A percentile compares a stretch with the other conserved stretches of the same genome.
These are phyloP conservation scores for Imbricaverruca yamaguchii DNA, from an alignment of 2,888 invertebrate species.

Conservation along the genomic window DNA sequence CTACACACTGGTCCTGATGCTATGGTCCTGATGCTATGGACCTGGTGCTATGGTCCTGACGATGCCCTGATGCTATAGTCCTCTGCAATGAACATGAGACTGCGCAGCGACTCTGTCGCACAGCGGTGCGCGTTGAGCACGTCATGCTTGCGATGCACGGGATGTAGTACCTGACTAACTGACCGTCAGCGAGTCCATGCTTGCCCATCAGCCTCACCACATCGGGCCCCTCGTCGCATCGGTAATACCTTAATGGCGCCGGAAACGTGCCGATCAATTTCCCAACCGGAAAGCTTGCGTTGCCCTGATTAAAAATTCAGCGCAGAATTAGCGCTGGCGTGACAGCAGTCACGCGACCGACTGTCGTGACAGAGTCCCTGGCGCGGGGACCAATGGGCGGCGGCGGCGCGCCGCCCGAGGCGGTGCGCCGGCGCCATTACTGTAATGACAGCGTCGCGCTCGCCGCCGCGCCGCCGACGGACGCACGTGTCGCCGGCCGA, in stretches of 20 bases:
- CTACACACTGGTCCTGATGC: too few species aligned
- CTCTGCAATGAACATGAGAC: too few species aligned
- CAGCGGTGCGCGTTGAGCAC: too few species aligned
- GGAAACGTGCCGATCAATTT: not conserved
- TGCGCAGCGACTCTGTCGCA: too few species aligned
- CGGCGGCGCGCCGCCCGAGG: not conserved
- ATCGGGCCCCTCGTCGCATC: not conserved
- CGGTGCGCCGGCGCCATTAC: not conserved
- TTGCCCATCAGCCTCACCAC: not conserved
- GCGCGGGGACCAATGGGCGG: not conserved
- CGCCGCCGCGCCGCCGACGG: not conserved
- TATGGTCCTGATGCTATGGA: too few species aligned
- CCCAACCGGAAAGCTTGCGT: not conserved
- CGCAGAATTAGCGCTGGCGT: conserved; percentile 10
- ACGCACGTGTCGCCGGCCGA: not conserved
- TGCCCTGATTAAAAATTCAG: conserved; percentile 5
- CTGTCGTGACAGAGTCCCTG: not conserved
- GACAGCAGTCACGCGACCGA: not conserved
- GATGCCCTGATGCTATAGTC: too few species aligned
- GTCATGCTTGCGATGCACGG: too few species aligned
- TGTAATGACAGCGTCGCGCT: not conserved
- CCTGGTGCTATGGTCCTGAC: too few species aligned
- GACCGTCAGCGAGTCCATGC: not conserved
- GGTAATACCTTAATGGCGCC: conserved; percentile 1
- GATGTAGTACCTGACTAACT: too few species aligned